Percentiles rank a stretch among this genome's conserved stretches.
Evolutionary conservation across 2,888 invertebrate species (phyloP).

Genomic region (Drosophila nr. perissopoda): DNA sequence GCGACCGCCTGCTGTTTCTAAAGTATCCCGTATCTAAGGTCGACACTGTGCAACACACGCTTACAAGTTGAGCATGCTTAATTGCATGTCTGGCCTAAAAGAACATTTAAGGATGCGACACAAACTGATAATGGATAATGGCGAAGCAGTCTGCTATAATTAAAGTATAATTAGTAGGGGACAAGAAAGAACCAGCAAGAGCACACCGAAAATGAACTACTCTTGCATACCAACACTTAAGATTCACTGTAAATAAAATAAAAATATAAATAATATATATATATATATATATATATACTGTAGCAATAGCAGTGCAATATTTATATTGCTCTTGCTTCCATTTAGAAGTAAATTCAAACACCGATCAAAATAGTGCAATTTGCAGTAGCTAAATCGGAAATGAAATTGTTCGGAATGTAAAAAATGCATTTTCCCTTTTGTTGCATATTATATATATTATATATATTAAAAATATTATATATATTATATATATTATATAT

Average conservation of each 20-base stretch:
- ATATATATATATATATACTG: neutral
- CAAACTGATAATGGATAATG: neutral
- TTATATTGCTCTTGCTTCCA: neutral
- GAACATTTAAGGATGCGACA: neutral
- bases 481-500: neutral
- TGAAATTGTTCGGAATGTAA: neutral
- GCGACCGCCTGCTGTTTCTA: conserved; percentile 21
- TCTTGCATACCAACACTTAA: neutral
- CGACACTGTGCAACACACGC: conserved; percentile 28
- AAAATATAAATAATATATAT: too few species aligned
- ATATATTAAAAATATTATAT: too few species aligned
- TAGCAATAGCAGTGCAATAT: neutral
- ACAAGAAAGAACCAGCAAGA: neutral
- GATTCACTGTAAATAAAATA: too few species aligned
- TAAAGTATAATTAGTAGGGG: neutral
- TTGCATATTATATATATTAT: neutral
- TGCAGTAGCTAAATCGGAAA: neutral
- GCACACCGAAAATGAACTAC: neutral
- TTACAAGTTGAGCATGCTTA: neutral
- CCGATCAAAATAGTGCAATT: neutral
- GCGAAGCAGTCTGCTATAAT: neutral
- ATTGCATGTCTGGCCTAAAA: neutral
- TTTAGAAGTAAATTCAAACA: neutral
- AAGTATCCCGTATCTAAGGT: conserved; percentile 12
- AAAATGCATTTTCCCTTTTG: neutral